These are phyloP conservation scores for Odontothrips loti DNA, from an alignment of 2,888 invertebrate genomes.

Conservation along the genomic window DNA sequence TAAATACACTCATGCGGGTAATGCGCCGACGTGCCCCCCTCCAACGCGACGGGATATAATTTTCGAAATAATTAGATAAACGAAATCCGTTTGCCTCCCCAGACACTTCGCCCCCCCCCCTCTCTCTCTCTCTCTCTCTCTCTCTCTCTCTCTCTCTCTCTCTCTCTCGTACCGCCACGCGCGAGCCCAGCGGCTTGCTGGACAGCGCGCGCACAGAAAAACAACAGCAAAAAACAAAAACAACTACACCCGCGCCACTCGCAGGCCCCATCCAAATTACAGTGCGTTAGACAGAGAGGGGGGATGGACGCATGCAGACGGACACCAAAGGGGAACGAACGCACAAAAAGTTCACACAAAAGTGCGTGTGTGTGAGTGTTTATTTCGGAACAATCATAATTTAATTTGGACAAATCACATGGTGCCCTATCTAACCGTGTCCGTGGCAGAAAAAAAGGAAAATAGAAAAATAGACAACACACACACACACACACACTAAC, in stretches of 20 bases:
- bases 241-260: not conserved
- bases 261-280: not conserved
- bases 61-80: slow-evolving; percentile 19
- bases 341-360: too few relatives aligned
- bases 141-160: not conserved
- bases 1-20: not conserved
- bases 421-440: not conserved
- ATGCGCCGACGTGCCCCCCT: not conserved
- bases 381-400: not conserved
- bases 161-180: not conserved
- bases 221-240: not conserved
- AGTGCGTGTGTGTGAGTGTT: not conserved
- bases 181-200: not conserved
- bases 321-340: not conserved
- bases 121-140: too few relatives aligned
- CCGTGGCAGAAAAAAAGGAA: not conserved
- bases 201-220: not conserved
- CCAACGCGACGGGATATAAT: not conserved
- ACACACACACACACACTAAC: too few relatives aligned
- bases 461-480: not conserved
- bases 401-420: not conserved
- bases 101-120: too few relatives aligned
- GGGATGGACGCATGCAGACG: not conserved
- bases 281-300: not conserved
- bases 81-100: not conserved